A percentile compares a stretch with the other conserved stretches of the same genome.
Conservation (phyloP, 2,888 invertebrate genomes). For the Rotaria sp. region DNA sequence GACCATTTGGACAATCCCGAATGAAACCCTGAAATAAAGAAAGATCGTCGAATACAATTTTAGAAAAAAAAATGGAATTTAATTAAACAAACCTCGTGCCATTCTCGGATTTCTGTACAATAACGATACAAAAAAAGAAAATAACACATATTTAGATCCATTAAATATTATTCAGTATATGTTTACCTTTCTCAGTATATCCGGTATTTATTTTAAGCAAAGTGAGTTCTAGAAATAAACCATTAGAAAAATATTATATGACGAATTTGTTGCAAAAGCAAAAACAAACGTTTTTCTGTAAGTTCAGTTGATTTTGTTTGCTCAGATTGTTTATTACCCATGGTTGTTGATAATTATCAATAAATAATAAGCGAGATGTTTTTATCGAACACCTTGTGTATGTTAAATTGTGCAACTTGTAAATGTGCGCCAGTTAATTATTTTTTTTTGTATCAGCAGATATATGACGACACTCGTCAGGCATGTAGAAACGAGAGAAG, state of each 20-base stretch:
- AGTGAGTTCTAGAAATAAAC: neutral
- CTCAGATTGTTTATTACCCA: neutral
- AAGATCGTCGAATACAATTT: neutral
- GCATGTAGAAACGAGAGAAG: no score
- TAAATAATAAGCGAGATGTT: neutral
- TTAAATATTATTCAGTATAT: neutral
- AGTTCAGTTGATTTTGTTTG: neutral
- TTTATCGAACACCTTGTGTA: neutral
- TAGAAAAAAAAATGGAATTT: no score
- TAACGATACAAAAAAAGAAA: neutral
- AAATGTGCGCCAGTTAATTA: neutral
- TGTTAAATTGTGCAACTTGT: neutral
- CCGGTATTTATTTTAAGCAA: neutral
- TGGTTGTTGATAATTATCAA: neutral
- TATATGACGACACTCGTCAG: no score
- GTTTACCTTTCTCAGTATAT: neutral
- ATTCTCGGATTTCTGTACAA: conserved; percentile 3
- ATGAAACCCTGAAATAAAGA: neutral
- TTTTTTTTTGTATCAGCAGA: neutral
- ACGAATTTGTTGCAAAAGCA: neutral
- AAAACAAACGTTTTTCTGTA: neutral
- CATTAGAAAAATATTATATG: no score
- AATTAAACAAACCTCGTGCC: neutral
- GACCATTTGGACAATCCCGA: neutral
- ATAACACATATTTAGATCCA: neutral